These are phyloP conservation scores for Cyprinodon variegatus DNA, from an alignment of 2,113 vertebrate species.

Conservation along the genomic window DNA sequence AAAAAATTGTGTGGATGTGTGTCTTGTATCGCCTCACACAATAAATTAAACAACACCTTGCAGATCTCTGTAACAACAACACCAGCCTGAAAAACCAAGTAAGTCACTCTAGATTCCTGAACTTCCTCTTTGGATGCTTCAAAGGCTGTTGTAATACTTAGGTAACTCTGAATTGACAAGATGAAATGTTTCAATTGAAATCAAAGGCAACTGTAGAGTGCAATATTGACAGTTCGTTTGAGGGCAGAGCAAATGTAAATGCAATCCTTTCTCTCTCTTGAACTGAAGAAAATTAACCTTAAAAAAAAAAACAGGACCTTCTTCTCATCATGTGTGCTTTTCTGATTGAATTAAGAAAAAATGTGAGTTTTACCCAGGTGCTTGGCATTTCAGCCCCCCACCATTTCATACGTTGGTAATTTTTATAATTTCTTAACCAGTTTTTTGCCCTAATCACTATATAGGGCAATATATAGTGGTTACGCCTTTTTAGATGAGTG, in stretches of 20 bases:
- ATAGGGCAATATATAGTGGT: too few species aligned
- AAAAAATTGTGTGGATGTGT: conserved; percentile 47
- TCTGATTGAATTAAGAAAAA: neutral
- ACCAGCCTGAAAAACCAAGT: conserved; percentile 36
- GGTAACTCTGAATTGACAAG: conserved; percentile 15
- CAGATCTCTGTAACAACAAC: conserved; percentile 31
- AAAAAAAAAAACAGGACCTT: too few species aligned
- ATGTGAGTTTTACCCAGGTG: neutral
- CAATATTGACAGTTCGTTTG: conserved; percentile 28
- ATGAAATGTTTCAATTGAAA: conserved; percentile 27
- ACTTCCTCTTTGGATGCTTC: conserved; percentile 36
- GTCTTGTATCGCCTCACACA: conserved; percentile 29
- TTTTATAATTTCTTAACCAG: neutral
- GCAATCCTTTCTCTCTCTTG: neutral
- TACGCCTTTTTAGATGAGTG: too few species aligned
- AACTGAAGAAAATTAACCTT: too few species aligned
- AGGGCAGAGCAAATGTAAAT: neutral
- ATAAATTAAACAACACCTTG: conserved; percentile 51
- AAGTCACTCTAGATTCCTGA: conserved; percentile 22
- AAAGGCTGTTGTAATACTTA: conserved; percentile 3
- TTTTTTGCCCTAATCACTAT: too few species aligned
- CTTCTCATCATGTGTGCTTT: neutral
- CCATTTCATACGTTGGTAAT: neutral
- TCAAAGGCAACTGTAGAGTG: conserved; percentile 13
- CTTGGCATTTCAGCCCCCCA: neutral